Evolutionary conservation across 2,113 vertebrate species (phyloP).

Genomic region (Syrrhaptes paradoxus): DNA sequence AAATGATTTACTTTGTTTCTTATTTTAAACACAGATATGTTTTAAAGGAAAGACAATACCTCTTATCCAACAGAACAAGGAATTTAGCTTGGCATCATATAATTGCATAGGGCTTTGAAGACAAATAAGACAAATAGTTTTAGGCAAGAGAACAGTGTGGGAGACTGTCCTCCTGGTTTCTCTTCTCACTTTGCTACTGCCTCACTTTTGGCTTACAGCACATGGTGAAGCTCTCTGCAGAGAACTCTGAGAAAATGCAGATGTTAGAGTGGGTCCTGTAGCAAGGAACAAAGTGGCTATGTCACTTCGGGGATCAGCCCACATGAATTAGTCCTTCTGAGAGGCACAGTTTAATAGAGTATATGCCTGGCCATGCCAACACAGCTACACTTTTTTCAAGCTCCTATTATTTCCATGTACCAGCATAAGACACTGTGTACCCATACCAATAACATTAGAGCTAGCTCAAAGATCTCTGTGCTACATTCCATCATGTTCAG

Average conservation of each 20-base stretch:
- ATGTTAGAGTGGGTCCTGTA: not conserved
- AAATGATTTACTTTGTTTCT: slow-evolving; percentile 59
- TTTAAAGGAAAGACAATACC: slow-evolving; percentile 41
- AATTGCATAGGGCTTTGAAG: slow-evolving; percentile 6
- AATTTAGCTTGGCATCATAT: not conserved
- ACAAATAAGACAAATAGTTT: not conserved
- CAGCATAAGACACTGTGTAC: not conserved
- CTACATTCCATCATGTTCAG: not conserved
- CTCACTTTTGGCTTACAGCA: not conserved
- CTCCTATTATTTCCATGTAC: not conserved
- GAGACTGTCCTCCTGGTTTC: not conserved
- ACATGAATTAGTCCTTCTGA: not conserved
- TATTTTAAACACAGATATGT: slow-evolving; percentile 35
- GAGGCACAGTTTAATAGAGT: not conserved
- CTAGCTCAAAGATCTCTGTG: not conserved
- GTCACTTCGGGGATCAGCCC: not conserved
- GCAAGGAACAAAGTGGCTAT: not conserved
- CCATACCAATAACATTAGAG: not conserved
- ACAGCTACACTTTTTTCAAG: not conserved
- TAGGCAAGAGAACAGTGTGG: not conserved
- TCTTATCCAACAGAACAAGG: slow-evolving; percentile 3
- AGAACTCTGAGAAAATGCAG: not conserved
- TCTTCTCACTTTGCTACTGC: not conserved
- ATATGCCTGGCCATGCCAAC: not conserved
- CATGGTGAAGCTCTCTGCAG: not conserved